Evolutionary conservation across 2,888 invertebrate genomes (phyloP).

Genomic region (Polydrusus cervinus): DNA sequence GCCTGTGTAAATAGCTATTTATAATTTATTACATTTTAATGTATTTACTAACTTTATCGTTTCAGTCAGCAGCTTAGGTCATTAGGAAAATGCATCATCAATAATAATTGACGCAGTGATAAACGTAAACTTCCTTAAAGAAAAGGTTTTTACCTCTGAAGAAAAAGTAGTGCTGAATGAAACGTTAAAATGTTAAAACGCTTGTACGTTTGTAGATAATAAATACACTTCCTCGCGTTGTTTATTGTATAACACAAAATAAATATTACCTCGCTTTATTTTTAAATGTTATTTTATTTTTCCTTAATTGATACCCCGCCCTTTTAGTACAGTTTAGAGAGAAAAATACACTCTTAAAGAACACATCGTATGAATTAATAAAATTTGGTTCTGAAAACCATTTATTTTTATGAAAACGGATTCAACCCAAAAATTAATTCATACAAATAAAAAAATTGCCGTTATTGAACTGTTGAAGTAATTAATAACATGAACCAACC

Average conservation of each 20-base stretch:
- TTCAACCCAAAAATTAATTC: no score
- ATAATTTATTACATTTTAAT: conserved; percentile 51
- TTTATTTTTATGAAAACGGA: no score
- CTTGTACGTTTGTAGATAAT: conserved; percentile 43
- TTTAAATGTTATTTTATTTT: conserved; percentile 42
- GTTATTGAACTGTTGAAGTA: no score
- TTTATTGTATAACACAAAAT: conserved; percentile 47
- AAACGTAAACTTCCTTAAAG: conserved; percentile 24
- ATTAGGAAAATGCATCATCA: conserved; percentile 31
- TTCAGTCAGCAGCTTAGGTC: conserved; percentile 38
- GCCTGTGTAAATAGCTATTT: conserved; percentile 48
- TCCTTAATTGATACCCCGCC: no score
- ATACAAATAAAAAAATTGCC: no score
- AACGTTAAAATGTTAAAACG: conserved; percentile 18
- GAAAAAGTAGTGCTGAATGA: conserved; percentile 24
- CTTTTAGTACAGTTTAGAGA: no score
- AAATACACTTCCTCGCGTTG: conserved; percentile 42
- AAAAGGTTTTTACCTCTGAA: neutral
- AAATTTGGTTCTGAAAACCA: no score
- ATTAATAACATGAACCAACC: no score
- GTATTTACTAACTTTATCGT: conserved; percentile 37
- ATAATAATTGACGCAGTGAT: conserved; percentile 21
- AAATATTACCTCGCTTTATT: conserved; percentile 54
- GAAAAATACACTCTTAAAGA: no score
- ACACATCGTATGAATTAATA: no score